Evolutionary conservation across 2,888 invertebrate genomes (phyloP).

Genomic region (Agrotis ipsilon): DNA sequence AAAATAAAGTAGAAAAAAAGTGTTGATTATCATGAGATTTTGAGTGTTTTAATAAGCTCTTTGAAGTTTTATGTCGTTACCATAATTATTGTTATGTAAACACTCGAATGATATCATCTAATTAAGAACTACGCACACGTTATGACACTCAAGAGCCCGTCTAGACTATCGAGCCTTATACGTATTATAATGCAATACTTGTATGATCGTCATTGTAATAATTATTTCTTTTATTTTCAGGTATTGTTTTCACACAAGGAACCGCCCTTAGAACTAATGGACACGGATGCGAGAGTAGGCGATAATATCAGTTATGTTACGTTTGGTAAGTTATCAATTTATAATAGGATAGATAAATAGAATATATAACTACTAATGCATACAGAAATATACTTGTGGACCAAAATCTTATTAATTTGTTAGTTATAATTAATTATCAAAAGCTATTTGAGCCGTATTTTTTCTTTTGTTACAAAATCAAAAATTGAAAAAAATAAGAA

Average conservation of each 20-base stretch:
- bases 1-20: not conserved
- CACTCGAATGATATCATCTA: not conserved
- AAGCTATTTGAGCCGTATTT: no score
- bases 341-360: no score
- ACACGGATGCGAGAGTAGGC: slow-evolving; percentile 97
- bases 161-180: not conserved
- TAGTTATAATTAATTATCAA: no score
- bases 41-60: not conserved
- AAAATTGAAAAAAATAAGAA: no score
- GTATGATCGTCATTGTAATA: not conserved
- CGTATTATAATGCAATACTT: slow-evolving; percentile 1
- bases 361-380: no score
- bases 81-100: slow-evolving; percentile 10
- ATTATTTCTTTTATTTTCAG: slow-evolving; percentile 73
- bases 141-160: not conserved
- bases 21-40: not conserved
- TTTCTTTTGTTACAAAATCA: no score
- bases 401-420: no score
- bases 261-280: slow-evolving; percentile 98
- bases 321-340: slow-evolving; percentile 94
- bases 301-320: slow-evolving; percentile 99
- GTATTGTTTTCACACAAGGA: slow-evolving; percentile 98
- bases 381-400: no score
- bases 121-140: not conserved
- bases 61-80: not conserved